Evolutionary conservation across 1,140 invertebrate species (phyloP).

Genomic region (Heliconius melpomene): DNA sequence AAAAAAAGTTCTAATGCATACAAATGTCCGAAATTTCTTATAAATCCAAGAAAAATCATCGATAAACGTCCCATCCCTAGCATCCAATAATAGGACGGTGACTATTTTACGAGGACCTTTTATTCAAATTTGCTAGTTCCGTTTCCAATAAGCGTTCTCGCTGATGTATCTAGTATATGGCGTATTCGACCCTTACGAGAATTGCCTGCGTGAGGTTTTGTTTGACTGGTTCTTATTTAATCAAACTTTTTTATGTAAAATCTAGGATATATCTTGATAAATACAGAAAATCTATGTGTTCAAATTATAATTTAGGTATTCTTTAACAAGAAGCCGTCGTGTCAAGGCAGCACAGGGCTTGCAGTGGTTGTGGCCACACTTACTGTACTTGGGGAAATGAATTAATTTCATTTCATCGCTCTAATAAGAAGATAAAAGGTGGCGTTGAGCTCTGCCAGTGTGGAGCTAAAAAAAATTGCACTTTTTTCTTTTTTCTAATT

Average conservation of each 20-base stretch:
- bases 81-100: constrained; percentile 62
- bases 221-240: constrained; percentile 5
- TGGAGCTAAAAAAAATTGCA: no score
- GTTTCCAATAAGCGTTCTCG: constrained; percentile 67
- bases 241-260: neutral
- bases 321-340: no score
- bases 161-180: constrained; percentile 47
- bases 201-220: constrained; percentile 10
- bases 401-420: no score
- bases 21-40: neutral
- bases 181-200: constrained; percentile 2
- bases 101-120: constrained; percentile 73
- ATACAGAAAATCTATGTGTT: no score
- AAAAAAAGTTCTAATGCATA: constrained; percentile 17
- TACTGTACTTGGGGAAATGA: no score
- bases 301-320: no score
- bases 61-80: constrained; percentile 47
- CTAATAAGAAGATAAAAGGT: no score
- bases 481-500: no score
- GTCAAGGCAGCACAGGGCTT: no score
- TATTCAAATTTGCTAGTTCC: constrained; percentile 74
- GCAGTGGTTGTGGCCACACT: no score
- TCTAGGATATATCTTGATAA: no score
- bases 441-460: no score
- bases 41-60: constrained; percentile 33